Evolutionary conservation across 2,888 invertebrate species (phyloP), one percentile per base, ranked within the genome.

Genomic region (Leptarthrus brevirostris): DNA sequence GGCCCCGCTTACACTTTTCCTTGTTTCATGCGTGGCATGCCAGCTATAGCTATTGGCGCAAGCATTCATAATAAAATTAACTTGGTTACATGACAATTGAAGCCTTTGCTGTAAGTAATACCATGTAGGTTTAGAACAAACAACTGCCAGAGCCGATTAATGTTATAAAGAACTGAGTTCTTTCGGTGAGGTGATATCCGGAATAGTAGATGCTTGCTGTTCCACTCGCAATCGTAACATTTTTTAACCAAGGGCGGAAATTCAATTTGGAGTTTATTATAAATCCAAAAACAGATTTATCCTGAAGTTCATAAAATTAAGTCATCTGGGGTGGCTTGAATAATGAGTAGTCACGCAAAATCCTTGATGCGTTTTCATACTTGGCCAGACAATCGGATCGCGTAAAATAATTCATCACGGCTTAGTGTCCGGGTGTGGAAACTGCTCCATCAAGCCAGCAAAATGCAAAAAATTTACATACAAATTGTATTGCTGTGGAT

Each of bases 401-500:
- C 44, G 66, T 66, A 66, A 66, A 66, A 66, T 66, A 66, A 66
- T 66, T 66, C 66, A 66, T 66, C 66, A 66, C 16, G 66, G 66
- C 66, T 66, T 66, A 66, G 49, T 66, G 66, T 10, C 26, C 66
- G 53, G 49, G 49, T 66, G 66, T 66, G 66, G 47, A 47, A 66
- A 66, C 30, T 36, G 44, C 66, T 66, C 49, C 44, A 66, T 66
- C 66, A 66, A 66, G 26, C 44, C 26, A 16, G 16, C 47, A 22
- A 66, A 66, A 66, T 77, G 78, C 76, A 77, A 77, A 77, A 78
- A 79, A 79, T 79, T 78, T 78, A 77, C 79, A 78, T 79, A 79
- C 79, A 79, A 79, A 79, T 79, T 79, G 78, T 79, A 77, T 79
- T 77, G 77, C 66, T 76, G 77, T 76, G 77, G 79, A 79, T 79